These are phyloP conservation scores for Metellina segmentata DNA, from an alignment of 2,888 invertebrate genomes.

Conservation along the genomic window DNA sequence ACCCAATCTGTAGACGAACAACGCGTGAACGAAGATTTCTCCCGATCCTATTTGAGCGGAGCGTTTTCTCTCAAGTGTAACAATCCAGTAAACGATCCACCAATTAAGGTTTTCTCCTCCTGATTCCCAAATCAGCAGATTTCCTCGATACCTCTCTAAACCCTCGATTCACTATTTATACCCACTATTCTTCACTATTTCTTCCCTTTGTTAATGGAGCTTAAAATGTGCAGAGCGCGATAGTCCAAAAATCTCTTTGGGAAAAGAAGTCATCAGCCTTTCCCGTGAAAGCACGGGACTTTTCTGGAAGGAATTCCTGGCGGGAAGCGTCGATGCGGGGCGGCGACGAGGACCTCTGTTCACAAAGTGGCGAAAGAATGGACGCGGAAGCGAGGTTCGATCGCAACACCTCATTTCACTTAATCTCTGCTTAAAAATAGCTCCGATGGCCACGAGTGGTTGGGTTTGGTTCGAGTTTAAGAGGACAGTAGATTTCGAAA, in stretches of 20 bases:
- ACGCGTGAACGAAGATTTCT: too few species aligned
- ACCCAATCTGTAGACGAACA: too few species aligned
- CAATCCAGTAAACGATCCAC: background rate
- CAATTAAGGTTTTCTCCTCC: background rate
- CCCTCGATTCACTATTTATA: background rate
- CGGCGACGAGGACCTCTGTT: background rate
- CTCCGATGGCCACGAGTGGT: background rate
- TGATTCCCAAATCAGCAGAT: background rate
- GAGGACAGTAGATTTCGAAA: too few species aligned
- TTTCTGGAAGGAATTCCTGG: background rate
- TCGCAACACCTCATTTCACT: background rate
- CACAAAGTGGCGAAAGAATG: background rate
- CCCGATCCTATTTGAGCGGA: too few species aligned
- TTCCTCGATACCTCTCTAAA: background rate
- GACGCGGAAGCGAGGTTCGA: background rate
- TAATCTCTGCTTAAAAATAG: background rate
- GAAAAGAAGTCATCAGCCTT: background rate
- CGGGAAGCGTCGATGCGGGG: background rate
- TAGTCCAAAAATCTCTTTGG: background rate
- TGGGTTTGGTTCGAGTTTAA: too few species aligned
- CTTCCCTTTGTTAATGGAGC: slow-evolving; percentile 3
- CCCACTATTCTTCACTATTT: too few species aligned
- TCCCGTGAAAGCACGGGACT: background rate
- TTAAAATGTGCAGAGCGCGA: background rate
- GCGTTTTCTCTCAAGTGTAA: background rate